Evolutionary conservation across 2,113 vertebrate genomes (phyloP).

Genomic region (Bombycilla garrulus): DNA sequence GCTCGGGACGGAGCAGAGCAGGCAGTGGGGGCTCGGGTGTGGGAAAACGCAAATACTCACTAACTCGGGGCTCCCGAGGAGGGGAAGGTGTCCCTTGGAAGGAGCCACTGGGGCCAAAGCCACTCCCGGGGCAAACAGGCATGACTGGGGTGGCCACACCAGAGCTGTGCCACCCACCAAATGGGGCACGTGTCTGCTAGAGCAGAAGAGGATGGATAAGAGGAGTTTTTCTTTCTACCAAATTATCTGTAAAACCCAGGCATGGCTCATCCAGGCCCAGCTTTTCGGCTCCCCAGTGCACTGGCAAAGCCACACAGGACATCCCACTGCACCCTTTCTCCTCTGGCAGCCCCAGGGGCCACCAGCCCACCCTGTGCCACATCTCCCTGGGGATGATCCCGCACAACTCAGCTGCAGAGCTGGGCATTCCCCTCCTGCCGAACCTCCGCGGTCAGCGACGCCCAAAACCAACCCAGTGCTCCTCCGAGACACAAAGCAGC

Average conservation of each 20-base stretch:
- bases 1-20: not conserved
- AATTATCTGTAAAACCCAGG: not conserved
- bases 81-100: not conserved
- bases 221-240: not conserved
- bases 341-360: not conserved
- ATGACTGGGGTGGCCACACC: fast-evolving
- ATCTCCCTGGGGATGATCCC: not conserved
- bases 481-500: not conserved
- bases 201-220: not conserved
- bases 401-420: fast-evolving
- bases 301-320: fast-evolving
- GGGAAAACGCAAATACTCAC: fast-evolving
- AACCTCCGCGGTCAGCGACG: fast-evolving
- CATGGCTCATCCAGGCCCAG: fast-evolving
- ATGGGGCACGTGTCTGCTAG: fast-evolving
- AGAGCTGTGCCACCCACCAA: not conserved
- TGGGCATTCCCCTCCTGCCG: not conserved
- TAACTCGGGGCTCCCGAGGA: not conserved
- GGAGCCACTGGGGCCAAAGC: not conserved
- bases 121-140: not conserved
- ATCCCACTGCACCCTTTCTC: fast-evolving
- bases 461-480: not conserved
- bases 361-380: not conserved
- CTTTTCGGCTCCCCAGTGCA: not conserved
- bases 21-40: fast-evolving